Base-by-base conservation (phyloP, 92 coral and sea anemone species). In the Umimayanthus kanabou region DNA sequence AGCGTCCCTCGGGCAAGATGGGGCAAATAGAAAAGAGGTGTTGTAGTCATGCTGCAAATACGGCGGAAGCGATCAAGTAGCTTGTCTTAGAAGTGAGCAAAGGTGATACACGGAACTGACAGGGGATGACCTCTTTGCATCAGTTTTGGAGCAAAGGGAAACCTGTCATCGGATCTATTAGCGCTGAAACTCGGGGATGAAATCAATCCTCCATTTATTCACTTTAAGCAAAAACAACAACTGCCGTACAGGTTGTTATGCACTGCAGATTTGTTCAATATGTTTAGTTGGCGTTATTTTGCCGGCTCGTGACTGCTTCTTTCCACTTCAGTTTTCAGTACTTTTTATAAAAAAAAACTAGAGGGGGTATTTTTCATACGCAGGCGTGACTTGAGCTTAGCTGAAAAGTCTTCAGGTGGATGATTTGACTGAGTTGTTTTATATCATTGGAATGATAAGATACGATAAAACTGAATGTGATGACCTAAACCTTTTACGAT, bases 41-140 rank as follows among this genome's bases (percentile, higher is more conserved):
- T 53, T 23, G 77, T 70, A 28, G 78, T 70, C 65, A 72, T 25
- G 43, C 76, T 65, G 77, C 28, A 67, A 71, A 45, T 45, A 65
- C 75, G 25, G 39, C 76, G 87, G 87, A 83, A 83, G 87, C 61
- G 65, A 83, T 83, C 87, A 83, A 71, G 78, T 83, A 40, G 87
- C 79, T 23, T 23, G 61, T 83, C 42, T 30, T 43, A 67, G 78
- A 47, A 71, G 42, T 9, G 78, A 47, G 43, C 33, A 14, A 66
- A 39, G 61, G 71, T 82, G 57, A 40, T 64, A 82, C 66, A 58
- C 30, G 86, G 86, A 82, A 67, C 64, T 83, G 87, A 39, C 65
- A 83, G 28, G 42, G 65, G 65, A 70, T 83, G 87, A 83, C 87
- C 87, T 72, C 61, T 47, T 20, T 9, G 66, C 4, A 83, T 83